These are phyloP conservation scores for Drepana arcuata DNA, from an alignment of 1,140 invertebrate genomes.

Conservation along the genomic window DNA sequence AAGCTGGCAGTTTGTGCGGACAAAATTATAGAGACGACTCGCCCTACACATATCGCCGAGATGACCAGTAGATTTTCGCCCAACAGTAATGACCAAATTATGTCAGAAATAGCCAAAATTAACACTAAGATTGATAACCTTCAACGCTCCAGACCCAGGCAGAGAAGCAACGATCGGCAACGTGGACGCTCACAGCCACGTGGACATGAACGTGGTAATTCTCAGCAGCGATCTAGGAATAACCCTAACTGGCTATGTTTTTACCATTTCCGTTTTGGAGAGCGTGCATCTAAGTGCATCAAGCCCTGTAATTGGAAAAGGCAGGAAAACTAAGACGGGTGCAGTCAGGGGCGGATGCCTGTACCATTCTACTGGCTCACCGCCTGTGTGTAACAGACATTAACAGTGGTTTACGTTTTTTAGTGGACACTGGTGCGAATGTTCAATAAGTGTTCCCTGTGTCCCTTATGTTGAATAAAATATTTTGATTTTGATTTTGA, in stretches of 20 bases:
- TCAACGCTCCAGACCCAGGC: background rate
- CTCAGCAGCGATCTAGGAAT: background rate
- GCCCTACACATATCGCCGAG: slow-evolving; percentile 2
- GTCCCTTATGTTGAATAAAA: too few relatives aligned
- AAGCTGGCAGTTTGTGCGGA: slow-evolving; percentile 6
- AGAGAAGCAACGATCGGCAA: background rate
- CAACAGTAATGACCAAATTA: background rate
- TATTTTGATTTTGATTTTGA: too few relatives aligned
- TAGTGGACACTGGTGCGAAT: slow-evolving; percentile 3
- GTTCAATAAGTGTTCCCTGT: too few relatives aligned
- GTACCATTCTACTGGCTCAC: slow-evolving; percentile 6
- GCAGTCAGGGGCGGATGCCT: slow-evolving; percentile 12
- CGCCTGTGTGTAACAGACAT: slow-evolving; percentile 14
- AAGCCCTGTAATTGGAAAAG: slow-evolving; percentile 4
- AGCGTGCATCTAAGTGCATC: slow-evolving; percentile 1
- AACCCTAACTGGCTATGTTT: slow-evolving; percentile 3
- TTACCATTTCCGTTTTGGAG: slow-evolving; percentile 6
- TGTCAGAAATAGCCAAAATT: background rate
- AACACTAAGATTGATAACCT: background rate
- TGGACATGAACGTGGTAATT: background rate
- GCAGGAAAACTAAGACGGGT: slow-evolving; percentile 7
- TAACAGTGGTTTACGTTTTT: slow-evolving; percentile 14
- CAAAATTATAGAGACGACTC: slow-evolving; percentile 6
- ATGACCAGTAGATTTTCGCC: background rate
- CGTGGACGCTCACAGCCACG: slow-evolving; percentile 4